Conservation (phyloP, 2,888 invertebrate genomes). For the Siphlonurus alternatus region DNA sequence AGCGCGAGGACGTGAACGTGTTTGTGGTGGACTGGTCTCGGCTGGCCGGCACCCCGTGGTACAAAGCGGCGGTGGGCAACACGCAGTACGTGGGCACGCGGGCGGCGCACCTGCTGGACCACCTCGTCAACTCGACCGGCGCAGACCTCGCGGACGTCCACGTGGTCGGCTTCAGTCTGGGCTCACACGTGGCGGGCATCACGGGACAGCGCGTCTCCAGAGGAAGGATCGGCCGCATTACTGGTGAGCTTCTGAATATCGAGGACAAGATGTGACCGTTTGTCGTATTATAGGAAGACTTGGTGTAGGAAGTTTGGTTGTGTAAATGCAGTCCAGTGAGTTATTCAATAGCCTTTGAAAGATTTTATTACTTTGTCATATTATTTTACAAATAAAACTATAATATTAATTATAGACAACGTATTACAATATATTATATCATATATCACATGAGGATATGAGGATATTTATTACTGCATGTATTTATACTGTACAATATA, state of each 20-base stretch:
- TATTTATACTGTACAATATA: no score
- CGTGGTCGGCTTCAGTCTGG: constrained; percentile 14
- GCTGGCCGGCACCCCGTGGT: constrained; percentile 13
- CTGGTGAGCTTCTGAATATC: not conserved
- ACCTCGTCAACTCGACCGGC: constrained; percentile 9
- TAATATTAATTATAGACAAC: no score
- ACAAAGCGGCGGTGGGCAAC: constrained; percentile 12
- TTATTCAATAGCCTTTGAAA: not conserved
- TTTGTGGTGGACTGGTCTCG: constrained; percentile 12
- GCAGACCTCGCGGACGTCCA: constrained; percentile 11
- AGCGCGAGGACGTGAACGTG: constrained; percentile 11
- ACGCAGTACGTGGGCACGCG: constrained; percentile 10
- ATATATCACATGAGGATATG: no score
- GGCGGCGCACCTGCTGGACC: constrained; percentile 10
- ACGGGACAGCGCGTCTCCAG: constrained; percentile 9
- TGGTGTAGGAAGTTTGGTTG: not conserved
- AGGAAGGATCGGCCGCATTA: constrained; percentile 3
- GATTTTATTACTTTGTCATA: no score
- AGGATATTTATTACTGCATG: no score
- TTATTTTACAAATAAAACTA: no score
- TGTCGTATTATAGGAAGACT: no score
- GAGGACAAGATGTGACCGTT: constrained; percentile 9
- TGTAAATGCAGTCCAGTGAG: not conserved
- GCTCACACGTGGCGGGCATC: constrained; percentile 13
- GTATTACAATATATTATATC: no score